Base-by-base conservation (phyloP, 2,797 vertebrate species). In the Gallinago nigripennis region DNA sequence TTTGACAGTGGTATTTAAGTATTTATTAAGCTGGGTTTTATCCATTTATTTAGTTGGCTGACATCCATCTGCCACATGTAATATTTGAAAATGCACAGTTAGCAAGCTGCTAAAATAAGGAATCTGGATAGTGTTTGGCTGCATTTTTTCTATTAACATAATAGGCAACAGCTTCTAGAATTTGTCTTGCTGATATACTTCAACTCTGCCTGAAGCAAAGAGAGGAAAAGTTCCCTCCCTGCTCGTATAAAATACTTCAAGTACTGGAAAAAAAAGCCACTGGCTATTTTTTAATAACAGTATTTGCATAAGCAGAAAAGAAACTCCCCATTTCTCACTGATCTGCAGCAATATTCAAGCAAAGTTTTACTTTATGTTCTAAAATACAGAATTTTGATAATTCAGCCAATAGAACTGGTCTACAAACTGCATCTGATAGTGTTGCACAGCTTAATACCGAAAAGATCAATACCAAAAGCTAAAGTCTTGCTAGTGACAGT, bases 1-100 rank as follows among this genome's bases (percentile, higher is more conserved):
- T 88, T 68, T 84, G 71, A 86, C 83, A 82, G 27, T 30, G 21
- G 50, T 73, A 86, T 93, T 90, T 89, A 88, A 90, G 71, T 87
- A 86, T 94, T 96, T 91, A 92, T 94, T 88, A 88, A 96, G 78
- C 75, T 80, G 65, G 9, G 85, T 96, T 96, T 76, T 68, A 90
- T 88, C 71, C 53, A 64, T 80, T 87, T 86, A 88, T 92, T 82
- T 65, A 86, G 63, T 31, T 92, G 93, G 92, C 88, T 57, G 64
- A 61, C 64, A 94, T 60, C 78, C 86, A 90, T 21, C 60, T 71
- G 76, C 76, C 87, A 75, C 53, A 53, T 6, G 4, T 51, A 95
- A 70, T 43, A 64, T 35, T 25, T 73, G 66, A 53, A 93, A 94
- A 86, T 12, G 60, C 63, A 37, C 37, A 72, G 57, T 75, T 90